These are phyloP conservation scores for Coryphaenoides rupestris DNA, from an alignment of 2,113 vertebrate genomes.

Conservation along the genomic window DNA sequence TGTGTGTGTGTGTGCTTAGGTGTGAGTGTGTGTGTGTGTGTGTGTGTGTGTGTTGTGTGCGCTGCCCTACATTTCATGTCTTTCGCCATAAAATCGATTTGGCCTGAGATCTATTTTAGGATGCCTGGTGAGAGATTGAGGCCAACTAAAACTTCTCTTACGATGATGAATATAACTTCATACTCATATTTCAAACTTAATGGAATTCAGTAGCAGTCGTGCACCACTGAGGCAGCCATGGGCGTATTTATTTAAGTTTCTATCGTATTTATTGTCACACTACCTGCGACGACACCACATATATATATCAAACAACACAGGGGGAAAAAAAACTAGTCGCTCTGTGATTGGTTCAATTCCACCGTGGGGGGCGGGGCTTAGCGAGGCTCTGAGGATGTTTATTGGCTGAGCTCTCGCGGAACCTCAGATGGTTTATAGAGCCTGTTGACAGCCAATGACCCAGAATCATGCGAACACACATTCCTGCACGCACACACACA, in stretches of 20 bases:
- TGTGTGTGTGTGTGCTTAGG: constrained; percentile 16
- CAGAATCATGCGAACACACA: not conserved
- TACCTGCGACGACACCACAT: too few relatives aligned
- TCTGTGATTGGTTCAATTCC: not conserved
- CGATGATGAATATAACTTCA: too few relatives aligned
- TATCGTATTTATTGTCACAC: too few relatives aligned
- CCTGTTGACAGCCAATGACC: not conserved
- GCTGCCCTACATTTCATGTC: not conserved
- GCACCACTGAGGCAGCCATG: too few relatives aligned
- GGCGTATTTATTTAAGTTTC: too few relatives aligned
- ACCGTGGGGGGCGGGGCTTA: constrained; percentile 14
- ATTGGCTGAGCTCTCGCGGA: constrained; percentile 15
- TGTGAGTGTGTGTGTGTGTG: not conserved
- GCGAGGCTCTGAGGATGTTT: constrained; percentile 32
- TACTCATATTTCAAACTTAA: too few relatives aligned
- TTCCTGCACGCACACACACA: not conserved
- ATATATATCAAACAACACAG: too few relatives aligned
- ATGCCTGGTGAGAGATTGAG: too few relatives aligned
- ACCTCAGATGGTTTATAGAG: constrained; percentile 23
- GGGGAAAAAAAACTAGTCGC: not conserved
- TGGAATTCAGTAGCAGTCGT: too few relatives aligned
- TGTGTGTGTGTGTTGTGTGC: not conserved
- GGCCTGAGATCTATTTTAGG: not conserved
- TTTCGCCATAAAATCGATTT: not conserved
- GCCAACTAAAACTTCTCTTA: too few relatives aligned